Percentiles rank a stretch among this genome's conserved stretches.
Conservation (phyloP, 2,888 invertebrate genomes). For the Scelioninae gen. 2 region DNA sequence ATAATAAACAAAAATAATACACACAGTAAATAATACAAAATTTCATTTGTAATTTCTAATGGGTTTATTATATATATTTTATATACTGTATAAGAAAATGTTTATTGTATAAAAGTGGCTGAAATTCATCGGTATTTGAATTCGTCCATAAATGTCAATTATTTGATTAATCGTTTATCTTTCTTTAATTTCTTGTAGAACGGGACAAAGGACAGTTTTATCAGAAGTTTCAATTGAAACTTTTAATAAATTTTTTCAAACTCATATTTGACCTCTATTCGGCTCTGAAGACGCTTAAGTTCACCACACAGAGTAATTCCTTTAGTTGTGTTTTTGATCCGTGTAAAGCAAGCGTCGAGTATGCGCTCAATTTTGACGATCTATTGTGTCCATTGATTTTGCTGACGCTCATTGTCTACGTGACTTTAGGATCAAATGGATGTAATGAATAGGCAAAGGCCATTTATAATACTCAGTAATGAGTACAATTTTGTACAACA, state of each 20-base stretch:
- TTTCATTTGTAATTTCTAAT: not conserved
- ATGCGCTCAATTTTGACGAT: conserved; percentile 48
- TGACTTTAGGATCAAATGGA: conserved; percentile 57
- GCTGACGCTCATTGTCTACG: conserved; percentile 45
- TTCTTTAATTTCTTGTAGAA: not conserved
- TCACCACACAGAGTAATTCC: conserved; percentile 37
- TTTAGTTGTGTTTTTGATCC: conserved; percentile 47
- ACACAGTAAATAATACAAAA: not conserved
- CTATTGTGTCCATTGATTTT: conserved; percentile 53
- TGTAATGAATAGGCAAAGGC: conserved; percentile 56
- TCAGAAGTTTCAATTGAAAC: conserved; percentile 10
- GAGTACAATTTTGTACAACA: conserved; percentile 49
- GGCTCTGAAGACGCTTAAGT: too few relatives aligned
- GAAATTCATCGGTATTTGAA: conserved; percentile 36
- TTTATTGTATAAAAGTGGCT: conserved; percentile 46
- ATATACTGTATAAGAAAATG: conserved; percentile 10
- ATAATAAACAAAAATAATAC: not conserved
- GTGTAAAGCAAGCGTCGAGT: conserved; percentile 37
- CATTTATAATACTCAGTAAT: conserved; percentile 50
- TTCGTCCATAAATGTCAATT: conserved; percentile 31
- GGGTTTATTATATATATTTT: conserved; percentile 3
- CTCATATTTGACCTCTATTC: conserved; percentile 7
- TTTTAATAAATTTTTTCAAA: conserved; percentile 10
- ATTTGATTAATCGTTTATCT: not conserved
- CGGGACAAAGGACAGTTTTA: conserved; percentile 23